Conservation (phyloP, 35 echinoderm and acorn worm species). For the Stichopus chloronotus region DNA sequence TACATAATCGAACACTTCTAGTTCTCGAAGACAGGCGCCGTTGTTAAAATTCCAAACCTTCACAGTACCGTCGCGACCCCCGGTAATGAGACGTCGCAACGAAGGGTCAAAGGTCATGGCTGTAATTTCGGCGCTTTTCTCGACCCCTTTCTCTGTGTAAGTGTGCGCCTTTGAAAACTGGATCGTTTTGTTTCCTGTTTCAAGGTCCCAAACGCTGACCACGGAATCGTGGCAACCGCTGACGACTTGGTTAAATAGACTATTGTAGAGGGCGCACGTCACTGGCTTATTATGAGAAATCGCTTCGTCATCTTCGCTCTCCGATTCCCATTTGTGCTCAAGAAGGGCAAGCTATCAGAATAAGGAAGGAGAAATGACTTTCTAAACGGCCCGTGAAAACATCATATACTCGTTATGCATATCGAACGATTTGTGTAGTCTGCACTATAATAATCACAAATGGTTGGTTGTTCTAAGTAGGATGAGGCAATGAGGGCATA, state of each 20-base stretch:
- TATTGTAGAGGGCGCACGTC: constrained; percentile 86
- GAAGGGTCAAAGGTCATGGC: constrained; percentile 98
- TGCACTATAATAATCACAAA: no score
- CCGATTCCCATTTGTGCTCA: constrained; percentile 92
- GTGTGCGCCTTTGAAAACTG: constrained; percentile 97
- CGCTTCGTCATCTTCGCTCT: constrained; percentile 84
- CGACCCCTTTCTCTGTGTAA: constrained; percentile 90
- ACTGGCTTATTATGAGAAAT: constrained; percentile 87
- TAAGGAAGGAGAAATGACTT: not conserved
- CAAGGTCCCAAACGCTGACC: constrained; percentile 96
- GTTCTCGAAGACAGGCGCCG: constrained; percentile 90
- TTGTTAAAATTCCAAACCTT: constrained; percentile 99
- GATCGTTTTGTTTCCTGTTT: constrained; percentile 92
- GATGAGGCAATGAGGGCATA: no score
- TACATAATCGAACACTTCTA: constrained; percentile 86
- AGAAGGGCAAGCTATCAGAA: constrained; percentile 77
- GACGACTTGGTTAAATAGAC: constrained; percentile 94
- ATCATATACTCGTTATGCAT: no score
- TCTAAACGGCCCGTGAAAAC: no score
- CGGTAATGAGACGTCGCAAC: constrained; percentile 80
- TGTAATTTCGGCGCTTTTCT: constrained; percentile 94
- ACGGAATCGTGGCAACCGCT: constrained; percentile 93
- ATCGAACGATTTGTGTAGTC: no score
- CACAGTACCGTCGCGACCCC: constrained; percentile 91
- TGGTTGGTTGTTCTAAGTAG: no score